A percentile compares a stretch with the other conserved stretches of the same genome.
These are phyloP conservation scores for human (Homo sapiens) DNA, from an alignment of 2,113 vertebrate genomes.

Conservation along the genomic window DNA sequence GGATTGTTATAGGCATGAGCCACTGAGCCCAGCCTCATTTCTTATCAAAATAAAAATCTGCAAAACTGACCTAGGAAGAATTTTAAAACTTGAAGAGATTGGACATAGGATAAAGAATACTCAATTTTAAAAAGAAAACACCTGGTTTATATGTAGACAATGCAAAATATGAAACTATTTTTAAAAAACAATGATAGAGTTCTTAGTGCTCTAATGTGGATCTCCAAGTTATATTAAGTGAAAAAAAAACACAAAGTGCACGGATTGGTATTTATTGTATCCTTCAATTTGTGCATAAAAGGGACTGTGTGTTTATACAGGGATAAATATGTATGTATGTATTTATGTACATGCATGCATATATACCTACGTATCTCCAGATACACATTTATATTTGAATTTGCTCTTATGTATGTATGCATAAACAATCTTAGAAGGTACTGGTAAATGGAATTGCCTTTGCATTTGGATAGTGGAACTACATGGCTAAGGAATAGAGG, in stretches of 20 bases:
- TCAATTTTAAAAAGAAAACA: not conserved
- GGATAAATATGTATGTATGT: not conserved
- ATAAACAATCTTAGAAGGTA: not conserved
- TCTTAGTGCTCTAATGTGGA: not conserved
- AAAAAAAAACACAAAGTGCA: not conserved
- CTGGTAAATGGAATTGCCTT: not conserved
- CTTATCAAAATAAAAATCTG: not conserved
- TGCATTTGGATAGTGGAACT: not conserved
- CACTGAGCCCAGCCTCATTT: not conserved
- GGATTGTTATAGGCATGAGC: no score
- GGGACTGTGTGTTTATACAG: not conserved
- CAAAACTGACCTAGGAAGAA: slow-evolving; percentile 11
- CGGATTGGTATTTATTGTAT: not conserved
- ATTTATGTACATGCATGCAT: not conserved
- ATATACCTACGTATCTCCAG: not conserved
- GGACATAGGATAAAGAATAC: not conserved
- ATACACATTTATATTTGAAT: not conserved
- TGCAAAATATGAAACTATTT: not conserved
- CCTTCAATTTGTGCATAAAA: not conserved
- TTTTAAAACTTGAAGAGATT: not conserved
- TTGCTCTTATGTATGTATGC: not conserved
- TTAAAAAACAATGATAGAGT: not conserved
- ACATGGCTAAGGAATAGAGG: not conserved
- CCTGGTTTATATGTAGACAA: not conserved
- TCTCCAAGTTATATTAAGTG: not conserved